Evolutionary conservation across 2,797 vertebrate genomes (phyloP).

Genomic region (Malacoraja senta): DNA sequence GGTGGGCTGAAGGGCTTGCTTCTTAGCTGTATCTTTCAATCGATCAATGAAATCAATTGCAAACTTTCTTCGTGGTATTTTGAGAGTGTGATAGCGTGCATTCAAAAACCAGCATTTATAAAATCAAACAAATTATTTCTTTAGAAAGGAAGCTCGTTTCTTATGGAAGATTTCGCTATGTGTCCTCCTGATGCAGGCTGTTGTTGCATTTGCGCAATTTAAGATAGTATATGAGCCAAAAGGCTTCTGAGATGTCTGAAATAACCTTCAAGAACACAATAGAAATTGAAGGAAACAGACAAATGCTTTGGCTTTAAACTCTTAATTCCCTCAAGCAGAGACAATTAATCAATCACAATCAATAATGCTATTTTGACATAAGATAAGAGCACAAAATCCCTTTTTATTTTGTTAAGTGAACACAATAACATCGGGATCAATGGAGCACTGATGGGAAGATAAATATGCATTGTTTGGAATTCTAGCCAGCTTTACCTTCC

Average conservation of each 20-base stretch:
- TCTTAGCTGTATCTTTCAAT: too few species aligned
- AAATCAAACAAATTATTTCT: neutral
- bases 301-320: neutral
- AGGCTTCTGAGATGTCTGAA: neutral
- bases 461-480: neutral
- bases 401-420: neutral
- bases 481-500: neutral
- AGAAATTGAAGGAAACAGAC: neutral
- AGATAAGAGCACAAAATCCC: conserved; percentile 4
- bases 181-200: neutral
- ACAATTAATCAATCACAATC: conserved; percentile 1
- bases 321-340: neutral
- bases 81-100: neutral
- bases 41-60: too few species aligned
- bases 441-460: neutral
- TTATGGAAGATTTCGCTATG: neutral
- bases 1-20: too few species aligned
- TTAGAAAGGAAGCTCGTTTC: neutral
- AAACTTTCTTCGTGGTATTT: neutral
- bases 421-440: neutral
- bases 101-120: neutral
- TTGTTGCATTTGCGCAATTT: neutral
- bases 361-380: neutral
- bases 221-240: neutral
- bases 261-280: neutral